Conservation (phyloP, 2,888 invertebrate genomes). For the Hetaerina titia region DNA sequence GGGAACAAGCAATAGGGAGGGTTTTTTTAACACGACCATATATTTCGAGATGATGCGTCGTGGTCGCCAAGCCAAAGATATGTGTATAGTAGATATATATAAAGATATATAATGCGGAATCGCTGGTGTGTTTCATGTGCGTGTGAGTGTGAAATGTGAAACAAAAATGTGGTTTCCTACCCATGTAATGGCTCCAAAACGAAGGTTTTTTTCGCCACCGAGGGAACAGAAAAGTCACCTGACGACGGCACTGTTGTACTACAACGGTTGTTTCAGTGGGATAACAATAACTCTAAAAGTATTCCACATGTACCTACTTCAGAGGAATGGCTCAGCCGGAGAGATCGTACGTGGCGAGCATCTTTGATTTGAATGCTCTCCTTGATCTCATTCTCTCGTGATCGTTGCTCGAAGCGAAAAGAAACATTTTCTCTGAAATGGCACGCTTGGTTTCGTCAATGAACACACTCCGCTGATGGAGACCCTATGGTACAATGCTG, state of each 20-base stretch:
- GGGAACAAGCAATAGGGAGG: not conserved
- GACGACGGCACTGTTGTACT: not conserved
- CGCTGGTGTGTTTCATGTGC: slow-evolving; percentile 5
- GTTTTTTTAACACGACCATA: not conserved
- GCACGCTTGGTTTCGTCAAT: not conserved
- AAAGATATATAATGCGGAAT: not conserved
- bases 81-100: not conserved
- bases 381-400: not conserved
- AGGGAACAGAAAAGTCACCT: not conserved
- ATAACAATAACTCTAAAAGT: not conserved
- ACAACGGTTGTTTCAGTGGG: not conserved
- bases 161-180: not conserved
- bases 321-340: not conserved
- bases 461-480: not conserved
- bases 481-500: not conserved
- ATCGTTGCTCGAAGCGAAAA: not conserved
- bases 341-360: not conserved
- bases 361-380: not conserved
- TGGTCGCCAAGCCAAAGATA: not conserved
- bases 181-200: not conserved
- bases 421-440: not conserved
- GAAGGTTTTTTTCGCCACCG: not conserved
- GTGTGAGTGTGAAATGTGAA: not conserved
- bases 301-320: not conserved
- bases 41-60: not conserved